phyloP scores from a whole-genome alignment of 2,888 invertebrate genomes.

The Automeris io region DNA sequence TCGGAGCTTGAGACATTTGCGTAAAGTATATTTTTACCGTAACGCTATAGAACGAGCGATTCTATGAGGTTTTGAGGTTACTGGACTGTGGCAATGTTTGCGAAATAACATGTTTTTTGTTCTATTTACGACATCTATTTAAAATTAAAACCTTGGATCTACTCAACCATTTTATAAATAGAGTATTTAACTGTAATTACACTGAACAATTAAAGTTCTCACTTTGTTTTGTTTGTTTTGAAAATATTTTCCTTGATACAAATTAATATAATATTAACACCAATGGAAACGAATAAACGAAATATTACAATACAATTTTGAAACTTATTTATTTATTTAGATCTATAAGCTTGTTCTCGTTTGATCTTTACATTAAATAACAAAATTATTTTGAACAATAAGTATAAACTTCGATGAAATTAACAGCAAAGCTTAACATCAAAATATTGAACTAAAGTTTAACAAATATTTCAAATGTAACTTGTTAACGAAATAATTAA shows the following conservation, averaged over 20 bases:
- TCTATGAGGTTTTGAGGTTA: conserved; percentile 7
- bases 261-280: no score
- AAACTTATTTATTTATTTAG: neutral
- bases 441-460: neutral
- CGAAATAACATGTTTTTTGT: conserved; percentile 4
- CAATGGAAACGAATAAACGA: no score
- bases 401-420: neutral
- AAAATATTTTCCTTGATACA: no score
- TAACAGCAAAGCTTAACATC: neutral
- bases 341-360: neutral
- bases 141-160: neutral
- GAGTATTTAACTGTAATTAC: conserved; percentile 1
- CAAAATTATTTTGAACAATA: neutral
- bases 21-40: conserved; percentile 8
- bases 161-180: neutral
- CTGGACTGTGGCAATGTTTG: neutral
- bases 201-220: no score
- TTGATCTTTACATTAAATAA: neutral
- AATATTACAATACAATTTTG: no score
- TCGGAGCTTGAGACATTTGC: conserved; percentile 7
- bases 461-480: neutral
- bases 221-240: no score
- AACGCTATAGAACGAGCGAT: conserved; percentile 6
- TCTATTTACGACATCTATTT: neutral
- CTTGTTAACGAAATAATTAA: neutral